These are phyloP conservation scores for Dysmachus trigonus DNA, from an alignment of 2,888 invertebrate species.

Conservation along the genomic window DNA sequence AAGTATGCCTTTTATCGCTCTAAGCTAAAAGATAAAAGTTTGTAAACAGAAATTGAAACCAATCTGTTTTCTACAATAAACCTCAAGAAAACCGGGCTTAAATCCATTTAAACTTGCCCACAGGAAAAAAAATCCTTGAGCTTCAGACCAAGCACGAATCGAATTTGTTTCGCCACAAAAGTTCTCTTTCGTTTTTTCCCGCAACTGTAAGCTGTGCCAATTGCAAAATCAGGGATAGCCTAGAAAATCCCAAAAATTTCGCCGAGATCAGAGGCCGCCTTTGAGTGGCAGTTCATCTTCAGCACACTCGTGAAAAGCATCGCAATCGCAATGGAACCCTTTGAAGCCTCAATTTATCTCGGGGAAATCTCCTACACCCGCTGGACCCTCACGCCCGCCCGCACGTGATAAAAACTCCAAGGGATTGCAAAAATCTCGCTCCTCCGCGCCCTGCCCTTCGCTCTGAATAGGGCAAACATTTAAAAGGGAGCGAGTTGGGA, in stretches of 20 bases:
- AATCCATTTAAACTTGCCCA: not conserved
- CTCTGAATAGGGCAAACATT: not conserved
- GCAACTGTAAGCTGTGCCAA: not conserved
- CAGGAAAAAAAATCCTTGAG: not conserved
- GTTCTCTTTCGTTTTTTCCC: not conserved
- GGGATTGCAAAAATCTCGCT: not conserved
- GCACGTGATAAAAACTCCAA: conserved; percentile 1
- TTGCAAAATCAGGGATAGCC: not conserved
- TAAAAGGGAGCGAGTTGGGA: not conserved
- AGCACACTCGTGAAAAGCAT: conserved; percentile 11
- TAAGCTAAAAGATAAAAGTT: not conserved
- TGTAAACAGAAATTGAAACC: not conserved
- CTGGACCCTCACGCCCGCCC: not conserved
- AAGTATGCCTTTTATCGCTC: not conserved
- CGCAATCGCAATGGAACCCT: not conserved
- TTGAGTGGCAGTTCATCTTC: conserved; percentile 7
- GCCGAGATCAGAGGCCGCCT: not conserved
- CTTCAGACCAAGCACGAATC: not conserved
- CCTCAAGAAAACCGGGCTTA: not conserved
- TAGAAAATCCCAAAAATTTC: not conserved
- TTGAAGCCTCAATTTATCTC: conserved; percentile 22
- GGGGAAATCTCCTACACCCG: not conserved
- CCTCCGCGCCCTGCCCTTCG: not conserved
- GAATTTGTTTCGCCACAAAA: not conserved
- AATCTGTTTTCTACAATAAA: not conserved